A percentile compares a stretch with the other conserved stretches of the same genome.
Conservation (phyloP, 2,888 invertebrate species). For the Drosophila crucigera region DNA sequence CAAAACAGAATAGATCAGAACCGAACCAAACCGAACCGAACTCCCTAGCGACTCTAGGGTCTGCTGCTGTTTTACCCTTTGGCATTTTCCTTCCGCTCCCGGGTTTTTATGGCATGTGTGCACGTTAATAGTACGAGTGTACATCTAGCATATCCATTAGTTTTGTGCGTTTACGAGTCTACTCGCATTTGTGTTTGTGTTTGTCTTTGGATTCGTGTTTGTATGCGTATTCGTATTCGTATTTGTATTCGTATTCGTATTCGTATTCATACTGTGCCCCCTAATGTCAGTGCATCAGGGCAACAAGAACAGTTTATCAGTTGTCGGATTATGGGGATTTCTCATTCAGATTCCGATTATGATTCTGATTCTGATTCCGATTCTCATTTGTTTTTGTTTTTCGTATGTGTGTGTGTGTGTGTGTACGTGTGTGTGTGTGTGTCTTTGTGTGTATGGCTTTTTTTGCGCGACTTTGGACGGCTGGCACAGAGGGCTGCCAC, state of each 20-base stretch:
- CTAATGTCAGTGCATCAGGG: constrained; percentile 47
- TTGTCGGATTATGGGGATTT: constrained; percentile 50
- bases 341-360: constrained; percentile 42
- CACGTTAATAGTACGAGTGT: constrained; percentile 27
- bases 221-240: background rate
- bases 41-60: constrained; percentile 6
- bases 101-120: constrained; percentile 39
- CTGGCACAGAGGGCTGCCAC: constrained; percentile 75
- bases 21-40: background rate
- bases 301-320: constrained; percentile 28
- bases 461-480: constrained; percentile 39
- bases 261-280: constrained; percentile 36
- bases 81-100: constrained; percentile 53
- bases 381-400: constrained; percentile 52
- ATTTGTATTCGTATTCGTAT: background rate
- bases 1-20: background rate
- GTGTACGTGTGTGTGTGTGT: constrained; percentile 19
- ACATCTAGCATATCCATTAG: constrained; percentile 44
- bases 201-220: background rate
- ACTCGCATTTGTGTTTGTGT: background rate
- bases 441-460: background rate
- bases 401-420: constrained; percentile 11
- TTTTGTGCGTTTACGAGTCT: constrained; percentile 32
- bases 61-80: constrained; percentile 45
- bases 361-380: constrained; percentile 49